These are phyloP conservation scores for Pachypeltis micranthus DNA, from an alignment of 1,140 invertebrate genomes.

Conservation along the genomic window DNA sequence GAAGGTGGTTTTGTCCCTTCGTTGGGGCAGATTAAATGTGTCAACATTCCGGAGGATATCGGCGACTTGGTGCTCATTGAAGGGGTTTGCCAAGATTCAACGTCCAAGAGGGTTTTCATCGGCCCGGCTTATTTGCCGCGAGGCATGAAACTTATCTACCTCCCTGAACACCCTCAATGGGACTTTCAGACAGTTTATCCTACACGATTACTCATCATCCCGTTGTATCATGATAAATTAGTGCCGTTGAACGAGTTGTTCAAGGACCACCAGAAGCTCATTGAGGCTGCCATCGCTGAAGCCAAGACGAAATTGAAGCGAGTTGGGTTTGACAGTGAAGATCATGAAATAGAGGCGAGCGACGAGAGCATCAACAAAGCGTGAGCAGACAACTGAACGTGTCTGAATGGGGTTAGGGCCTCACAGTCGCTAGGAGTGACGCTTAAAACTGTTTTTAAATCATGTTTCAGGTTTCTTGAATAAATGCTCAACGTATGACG, in stretches of 20 bases:
- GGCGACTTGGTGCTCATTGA: conserved; percentile 21
- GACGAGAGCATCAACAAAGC: too few species aligned
- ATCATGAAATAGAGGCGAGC: too few species aligned
- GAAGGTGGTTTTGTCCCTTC: conserved; percentile 24
- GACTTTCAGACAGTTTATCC: not conserved
- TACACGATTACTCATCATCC: not conserved
- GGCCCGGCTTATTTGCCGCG: conserved; percentile 17
- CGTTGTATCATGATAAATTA: not conserved
- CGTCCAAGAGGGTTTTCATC: conserved; percentile 3
- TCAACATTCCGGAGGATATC: conserved; percentile 13
- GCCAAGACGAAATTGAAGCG: too few species aligned
- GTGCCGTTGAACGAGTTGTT: not conserved
- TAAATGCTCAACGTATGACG: too few species aligned
- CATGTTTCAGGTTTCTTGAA: too few species aligned
- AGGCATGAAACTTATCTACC: conserved; percentile 12
- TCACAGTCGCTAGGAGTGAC: too few species aligned
- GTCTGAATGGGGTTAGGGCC: too few species aligned
- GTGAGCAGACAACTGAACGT: too few species aligned
- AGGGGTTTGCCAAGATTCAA: conserved; percentile 14
- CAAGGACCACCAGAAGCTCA: not conserved
- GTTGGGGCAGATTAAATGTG: not conserved
- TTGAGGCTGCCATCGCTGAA: too few species aligned
- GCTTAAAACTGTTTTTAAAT: too few species aligned
- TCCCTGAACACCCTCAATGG: not conserved
- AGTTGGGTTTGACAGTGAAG: too few species aligned